A percentile compares a stretch with the other conserved stretches of the same genome.
Evolutionary conservation across 2,797 vertebrate species (phyloP).

Genomic region (Acropternis orthonyx): DNA sequence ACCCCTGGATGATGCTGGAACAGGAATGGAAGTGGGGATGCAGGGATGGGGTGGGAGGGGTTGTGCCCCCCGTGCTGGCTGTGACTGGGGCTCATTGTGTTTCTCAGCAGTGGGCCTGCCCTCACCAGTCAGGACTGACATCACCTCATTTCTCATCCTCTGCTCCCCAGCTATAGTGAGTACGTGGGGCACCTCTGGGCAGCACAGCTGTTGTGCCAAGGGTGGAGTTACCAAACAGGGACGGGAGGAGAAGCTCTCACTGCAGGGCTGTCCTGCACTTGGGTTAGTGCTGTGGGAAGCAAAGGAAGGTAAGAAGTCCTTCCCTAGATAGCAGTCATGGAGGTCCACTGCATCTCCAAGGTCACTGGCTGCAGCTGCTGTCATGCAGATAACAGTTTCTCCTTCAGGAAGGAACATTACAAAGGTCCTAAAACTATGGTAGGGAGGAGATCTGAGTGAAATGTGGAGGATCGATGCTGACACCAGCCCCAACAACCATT

Average conservation of each 20-base stretch:
- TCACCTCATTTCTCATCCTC: no score
- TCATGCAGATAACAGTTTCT: neutral
- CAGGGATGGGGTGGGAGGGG: neutral
- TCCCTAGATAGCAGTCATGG: neutral
- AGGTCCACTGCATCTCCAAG: fast-evolving
- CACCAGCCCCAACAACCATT: fast-evolving
- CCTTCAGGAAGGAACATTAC: neutral
- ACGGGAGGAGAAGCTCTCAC: neutral
- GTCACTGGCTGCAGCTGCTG: neutral
- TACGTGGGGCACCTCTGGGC: neutral
- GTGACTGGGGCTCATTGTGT: neutral
- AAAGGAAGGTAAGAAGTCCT: neutral
- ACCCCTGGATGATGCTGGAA: fast-evolving
- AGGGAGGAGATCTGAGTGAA: neutral
- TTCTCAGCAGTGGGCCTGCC: neutral
- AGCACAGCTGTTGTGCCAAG: neutral
- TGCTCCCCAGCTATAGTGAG: fast-evolving
- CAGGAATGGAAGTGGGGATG: neutral
- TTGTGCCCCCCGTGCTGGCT: fast-evolving
- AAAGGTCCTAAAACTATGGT: neutral
- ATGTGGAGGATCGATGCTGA: neutral
- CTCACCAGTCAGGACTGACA: fast-evolving
- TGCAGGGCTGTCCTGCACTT: neutral
- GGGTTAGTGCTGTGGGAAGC: neutral
- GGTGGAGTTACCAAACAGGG: neutral